Conservation (phyloP, 2,113 vertebrate species). For the Hypocryptadius cinnamomeus region DNA sequence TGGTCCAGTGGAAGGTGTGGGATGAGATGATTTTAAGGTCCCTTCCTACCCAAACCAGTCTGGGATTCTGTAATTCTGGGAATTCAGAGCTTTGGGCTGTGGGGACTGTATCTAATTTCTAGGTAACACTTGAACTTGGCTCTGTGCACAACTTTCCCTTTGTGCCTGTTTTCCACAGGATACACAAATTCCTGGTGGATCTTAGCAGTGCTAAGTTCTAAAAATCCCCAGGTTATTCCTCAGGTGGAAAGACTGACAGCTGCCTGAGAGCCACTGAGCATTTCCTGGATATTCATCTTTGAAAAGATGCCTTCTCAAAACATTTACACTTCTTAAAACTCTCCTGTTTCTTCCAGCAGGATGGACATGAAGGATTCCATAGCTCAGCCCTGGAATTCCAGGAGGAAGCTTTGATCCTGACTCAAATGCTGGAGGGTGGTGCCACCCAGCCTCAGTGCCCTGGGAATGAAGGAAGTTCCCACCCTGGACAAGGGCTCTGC, state of each 20-base stretch:
- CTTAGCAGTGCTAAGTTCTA: no score
- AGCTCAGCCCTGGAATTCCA: not conserved
- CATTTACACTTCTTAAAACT: not conserved
- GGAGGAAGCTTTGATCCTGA: not conserved
- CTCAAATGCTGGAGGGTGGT: not conserved
- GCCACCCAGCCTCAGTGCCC: not conserved
- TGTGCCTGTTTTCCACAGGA: not conserved
- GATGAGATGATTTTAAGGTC: not conserved
- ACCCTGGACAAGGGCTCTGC: not conserved
- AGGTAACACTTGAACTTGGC: not conserved
- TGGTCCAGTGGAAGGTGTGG: not conserved
- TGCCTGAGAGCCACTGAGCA: not conserved
- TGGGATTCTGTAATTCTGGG: not conserved
- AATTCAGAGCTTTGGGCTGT: not conserved
- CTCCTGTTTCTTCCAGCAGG: accelerated
- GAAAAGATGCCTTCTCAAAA: not conserved
- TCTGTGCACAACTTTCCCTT: not conserved
- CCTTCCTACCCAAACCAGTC: not conserved
- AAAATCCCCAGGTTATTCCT: not conserved
- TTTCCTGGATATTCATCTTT: not conserved
- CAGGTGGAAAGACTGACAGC: not conserved
- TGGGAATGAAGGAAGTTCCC: conserved; percentile 10
- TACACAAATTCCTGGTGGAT: not conserved
- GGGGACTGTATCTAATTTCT: not conserved
- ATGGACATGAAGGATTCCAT: not conserved